Percentiles rank a stretch among this genome's conserved stretches.
Evolutionary conservation across 2,113 vertebrate genomes (phyloP).

Genomic region (Rhinopithecus roxellana): DNA sequence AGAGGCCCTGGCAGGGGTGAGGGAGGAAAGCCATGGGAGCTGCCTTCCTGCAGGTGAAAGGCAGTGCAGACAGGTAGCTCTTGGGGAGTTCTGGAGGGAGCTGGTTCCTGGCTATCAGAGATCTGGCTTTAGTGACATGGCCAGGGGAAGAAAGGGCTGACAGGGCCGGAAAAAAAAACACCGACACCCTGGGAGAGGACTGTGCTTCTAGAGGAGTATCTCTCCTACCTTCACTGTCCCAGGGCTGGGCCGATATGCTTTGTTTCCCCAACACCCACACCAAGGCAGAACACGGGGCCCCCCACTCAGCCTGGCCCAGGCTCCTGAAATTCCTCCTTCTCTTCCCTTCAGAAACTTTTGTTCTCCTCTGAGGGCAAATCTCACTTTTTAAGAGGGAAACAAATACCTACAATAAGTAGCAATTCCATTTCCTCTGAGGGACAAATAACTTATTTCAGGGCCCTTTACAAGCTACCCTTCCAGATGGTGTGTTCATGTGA

Average conservation of each 20-base stretch:
- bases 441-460: not conserved
- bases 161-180: not conserved
- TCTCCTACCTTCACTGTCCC: not conserved
- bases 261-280: not conserved
- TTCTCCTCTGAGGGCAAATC: not conserved
- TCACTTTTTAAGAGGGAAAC: not conserved
- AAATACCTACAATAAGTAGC: not conserved
- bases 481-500: not conserved
- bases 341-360: not conserved
- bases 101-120: not conserved
- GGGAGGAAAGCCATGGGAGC: not conserved
- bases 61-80: not conserved
- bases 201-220: not conserved
- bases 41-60: not conserved
- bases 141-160: not conserved
- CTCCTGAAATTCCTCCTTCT: not conserved
- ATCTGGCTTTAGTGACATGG: not conserved
- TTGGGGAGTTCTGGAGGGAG: not conserved
- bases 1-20: not conserved
- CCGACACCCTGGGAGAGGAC: not conserved
- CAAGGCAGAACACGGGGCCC: not conserved
- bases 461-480: not conserved
- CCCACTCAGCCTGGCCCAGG: not conserved
- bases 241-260: not conserved
- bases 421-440: not conserved